Evolutionary conservation across 2,797 vertebrate species (phyloP).

Genomic region (Taeniopygia guttata): DNA sequence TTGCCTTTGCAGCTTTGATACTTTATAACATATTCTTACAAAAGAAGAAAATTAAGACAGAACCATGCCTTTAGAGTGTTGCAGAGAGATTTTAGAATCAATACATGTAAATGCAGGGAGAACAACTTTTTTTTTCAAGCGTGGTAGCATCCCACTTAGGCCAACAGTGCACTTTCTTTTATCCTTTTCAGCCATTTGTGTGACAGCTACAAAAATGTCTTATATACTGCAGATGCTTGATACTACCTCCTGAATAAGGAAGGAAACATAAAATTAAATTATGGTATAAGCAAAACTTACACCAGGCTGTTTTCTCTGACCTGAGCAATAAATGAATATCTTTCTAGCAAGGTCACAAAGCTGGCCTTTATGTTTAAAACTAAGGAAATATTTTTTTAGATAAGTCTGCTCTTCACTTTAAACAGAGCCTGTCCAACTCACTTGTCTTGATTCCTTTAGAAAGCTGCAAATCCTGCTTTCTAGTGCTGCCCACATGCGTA

Average conservation of each 20-base stretch:
- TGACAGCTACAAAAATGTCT: neutral
- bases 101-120: neutral
- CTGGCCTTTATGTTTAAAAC: neutral
- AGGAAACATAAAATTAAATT: neutral
- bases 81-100: neutral
- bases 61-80: neutral
- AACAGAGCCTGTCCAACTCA: accelerated
- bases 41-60: neutral
- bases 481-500: neutral
- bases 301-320: neutral
- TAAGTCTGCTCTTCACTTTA: neutral
- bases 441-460: neutral
- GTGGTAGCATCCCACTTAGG: neutral
- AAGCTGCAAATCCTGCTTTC: neutral
- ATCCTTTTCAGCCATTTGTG: neutral
- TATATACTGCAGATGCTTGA: neutral
- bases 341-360: neutral
- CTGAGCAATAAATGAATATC: neutral
- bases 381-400: neutral
- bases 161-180: neutral
- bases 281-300: neutral
- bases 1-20: neutral
- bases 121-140: neutral
- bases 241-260: neutral
- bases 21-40: neutral